Base-by-base conservation (phyloP, 2,888 invertebrate genomes). In the Leuctra nigra region DNA sequence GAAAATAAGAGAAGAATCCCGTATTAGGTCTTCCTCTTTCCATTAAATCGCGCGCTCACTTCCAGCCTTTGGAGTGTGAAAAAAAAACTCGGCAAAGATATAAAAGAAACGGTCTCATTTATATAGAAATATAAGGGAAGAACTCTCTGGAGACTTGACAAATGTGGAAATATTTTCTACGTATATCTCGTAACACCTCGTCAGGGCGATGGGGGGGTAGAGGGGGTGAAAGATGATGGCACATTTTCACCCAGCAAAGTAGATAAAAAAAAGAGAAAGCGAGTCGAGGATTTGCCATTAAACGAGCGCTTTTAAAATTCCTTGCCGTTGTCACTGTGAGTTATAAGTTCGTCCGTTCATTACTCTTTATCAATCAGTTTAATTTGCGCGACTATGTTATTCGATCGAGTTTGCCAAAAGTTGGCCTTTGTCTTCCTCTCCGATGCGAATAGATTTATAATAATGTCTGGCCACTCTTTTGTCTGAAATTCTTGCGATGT, bases 91-190 rank as follows among this genome's bases (percentile, higher is more conserved):
- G 41, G 18, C n/a, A 41, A 41, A 41, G 33, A 14, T 50, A 50
- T 50, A 50, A 50, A 50, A 50, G 50, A 50, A 50, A 50, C 50
- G 50, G 50, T n/a, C n/a, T n/a, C 50, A 50, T 44, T 44, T 29
- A 50, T 50, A 50, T 50, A 50, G 50, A 50, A 50, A 50, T 35
- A 50, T 50, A 50, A 50, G 50, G 50, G 50, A 50, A 35, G 22
- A 50, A 44, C 20, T 50, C 50, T 50, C 50, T 14, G 18, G 33
- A 22, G 50, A 50, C 22, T 33, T 33, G 22, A 50, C 50, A 50
- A 50, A 50, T 50, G 50, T 50, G 50, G 50, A 50, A 50, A 50
- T 50, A 50, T 50, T 50, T 50, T 35, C 35, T 35, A 18, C 33
- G 50, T 41, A 41, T 41, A 41, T 41, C 41, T 41, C 50, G 50